Evolutionary conservation across 2,113 vertebrate genomes (phyloP).

Genomic region (Bambusicola thoracicus): DNA sequence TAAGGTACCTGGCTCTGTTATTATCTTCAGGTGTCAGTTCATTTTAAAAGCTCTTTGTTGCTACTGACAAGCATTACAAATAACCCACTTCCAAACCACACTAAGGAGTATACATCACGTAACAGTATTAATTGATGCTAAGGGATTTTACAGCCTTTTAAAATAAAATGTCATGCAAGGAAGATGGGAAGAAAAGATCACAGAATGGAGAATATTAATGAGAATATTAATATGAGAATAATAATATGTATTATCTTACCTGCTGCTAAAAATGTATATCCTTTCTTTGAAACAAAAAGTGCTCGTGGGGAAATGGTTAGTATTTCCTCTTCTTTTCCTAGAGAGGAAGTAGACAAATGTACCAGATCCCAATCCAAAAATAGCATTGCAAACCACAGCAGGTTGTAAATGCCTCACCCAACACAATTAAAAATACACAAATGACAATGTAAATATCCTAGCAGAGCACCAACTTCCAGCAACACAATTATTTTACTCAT

Average conservation of each 20-base stretch:
- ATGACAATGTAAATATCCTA: background rate
- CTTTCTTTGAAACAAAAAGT: slow-evolving; percentile 83
- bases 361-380: background rate
- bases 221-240: background rate
- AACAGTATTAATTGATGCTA: slow-evolving; percentile 13
- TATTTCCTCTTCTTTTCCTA: slow-evolving; percentile 81
- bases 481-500: background rate
- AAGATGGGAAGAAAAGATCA: background rate
- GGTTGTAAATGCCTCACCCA: background rate
- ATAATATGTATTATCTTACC: slow-evolving; percentile 71
- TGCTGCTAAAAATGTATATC: slow-evolving; percentile 88
- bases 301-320: slow-evolving; percentile 86
- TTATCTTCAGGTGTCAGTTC: background rate
- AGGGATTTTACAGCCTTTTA: background rate
- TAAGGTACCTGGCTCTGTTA: background rate
- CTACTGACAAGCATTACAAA: background rate
- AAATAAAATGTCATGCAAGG: background rate
- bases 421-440: background rate
- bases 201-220: background rate
- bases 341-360: background rate
- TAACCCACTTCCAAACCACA: background rate
- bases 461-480: background rate
- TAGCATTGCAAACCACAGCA: background rate
- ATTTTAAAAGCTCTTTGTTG: slow-evolving; percentile 18
- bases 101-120: background rate